Base-by-base conservation (phyloP, 1,140 invertebrate species). In the Polypedilum vanderplanki region DNA sequence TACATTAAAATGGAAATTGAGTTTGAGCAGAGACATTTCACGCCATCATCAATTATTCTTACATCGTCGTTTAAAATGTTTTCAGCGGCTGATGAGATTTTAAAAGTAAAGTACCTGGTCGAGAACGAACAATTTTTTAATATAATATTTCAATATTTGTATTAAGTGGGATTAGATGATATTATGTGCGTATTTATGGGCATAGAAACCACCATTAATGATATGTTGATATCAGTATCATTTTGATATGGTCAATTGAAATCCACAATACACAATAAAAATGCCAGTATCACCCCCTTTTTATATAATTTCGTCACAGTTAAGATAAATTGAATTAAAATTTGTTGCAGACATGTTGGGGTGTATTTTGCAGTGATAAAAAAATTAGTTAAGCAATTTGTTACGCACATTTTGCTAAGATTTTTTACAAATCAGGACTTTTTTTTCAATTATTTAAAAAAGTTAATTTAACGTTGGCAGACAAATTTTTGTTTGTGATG, bases 21-120 rank as follows among this genome's bases (percentile, higher is more conserved):
- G 65, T 22, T 70, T 70, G 20, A 22, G 17, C 17, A 70, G 65
- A 70, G 65, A 70, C 65, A 70, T 70, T 70, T 22, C 20, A 70
- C 65, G 65, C 65, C 15, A 70, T 70, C 65, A 70, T 70, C 65
- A 70, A 70, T 70, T 70, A 70, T 70, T 70, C 65, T 70, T 70
- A 22, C 18, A 12, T 18, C 65, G 17, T 70, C 24, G 5, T 33
- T 15, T 70, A 18, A 18, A 70, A 18, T 70, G 20, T 10, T 70
- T 22, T 70, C 24, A 9, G 65, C 12, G 12, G 46, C 12, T 70
- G 65, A 70, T 70, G 17, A 70, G 15, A 10, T 70, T 70, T n/a
- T 20, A n/a, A 57, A 57, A 18, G 15, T 9, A 70, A 70, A 70
- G 17, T 1, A 70, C 64, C 7, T 18, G 5, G 65, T 18, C 65